These are phyloP conservation scores for Drosophila orena DNA, from an alignment of 1,140 invertebrate genomes.

Conservation along the genomic window DNA sequence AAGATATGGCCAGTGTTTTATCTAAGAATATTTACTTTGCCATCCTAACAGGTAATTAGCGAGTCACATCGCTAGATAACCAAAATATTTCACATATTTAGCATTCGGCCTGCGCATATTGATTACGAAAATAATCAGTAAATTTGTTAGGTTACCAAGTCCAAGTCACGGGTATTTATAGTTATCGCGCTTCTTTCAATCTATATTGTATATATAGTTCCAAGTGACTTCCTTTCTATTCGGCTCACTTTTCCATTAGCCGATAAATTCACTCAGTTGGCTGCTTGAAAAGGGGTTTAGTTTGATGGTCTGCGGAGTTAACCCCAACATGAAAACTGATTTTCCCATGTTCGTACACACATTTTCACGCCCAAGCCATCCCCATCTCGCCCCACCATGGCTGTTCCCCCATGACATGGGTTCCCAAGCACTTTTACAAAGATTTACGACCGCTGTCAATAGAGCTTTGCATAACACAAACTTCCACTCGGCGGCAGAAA, in stretches of 20 bases:
- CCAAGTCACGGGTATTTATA: slow-evolving; percentile 24
- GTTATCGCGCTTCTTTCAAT: slow-evolving; percentile 19
- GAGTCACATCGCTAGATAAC: slow-evolving; percentile 23
- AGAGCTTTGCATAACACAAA: slow-evolving; percentile 77
- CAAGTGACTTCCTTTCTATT: slow-evolving; percentile 12
- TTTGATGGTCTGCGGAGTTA: slow-evolving; percentile 35
- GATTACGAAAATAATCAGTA: slow-evolving; percentile 20
- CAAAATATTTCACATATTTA: slow-evolving; percentile 24
- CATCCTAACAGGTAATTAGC: slow-evolving; percentile 2
- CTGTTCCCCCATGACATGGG: slow-evolving; percentile 57
- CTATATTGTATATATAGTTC: not conserved
- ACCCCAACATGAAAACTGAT: slow-evolving; percentile 66
- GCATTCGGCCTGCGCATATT: slow-evolving; percentile 14
- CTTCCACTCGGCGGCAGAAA: slow-evolving; percentile 22
- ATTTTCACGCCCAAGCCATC: slow-evolving; percentile 53
- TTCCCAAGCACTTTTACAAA: slow-evolving; percentile 64
- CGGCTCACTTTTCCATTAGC: slow-evolving; percentile 50
- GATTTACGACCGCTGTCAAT: slow-evolving; percentile 82
- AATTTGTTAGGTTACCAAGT: not conserved
- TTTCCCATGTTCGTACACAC: slow-evolving; percentile 59
- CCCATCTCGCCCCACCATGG: not conserved
- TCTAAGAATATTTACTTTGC: slow-evolving; percentile 18
- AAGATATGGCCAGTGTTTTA: slow-evolving; percentile 15
- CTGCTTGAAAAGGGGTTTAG: slow-evolving; percentile 11
- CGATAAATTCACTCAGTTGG: slow-evolving; percentile 35